Evolutionary conservation across 2,888 invertebrate genomes (phyloP), one percentile per base, ranked within the genome.

Genomic region (Mesoligia furuncula): DNA sequence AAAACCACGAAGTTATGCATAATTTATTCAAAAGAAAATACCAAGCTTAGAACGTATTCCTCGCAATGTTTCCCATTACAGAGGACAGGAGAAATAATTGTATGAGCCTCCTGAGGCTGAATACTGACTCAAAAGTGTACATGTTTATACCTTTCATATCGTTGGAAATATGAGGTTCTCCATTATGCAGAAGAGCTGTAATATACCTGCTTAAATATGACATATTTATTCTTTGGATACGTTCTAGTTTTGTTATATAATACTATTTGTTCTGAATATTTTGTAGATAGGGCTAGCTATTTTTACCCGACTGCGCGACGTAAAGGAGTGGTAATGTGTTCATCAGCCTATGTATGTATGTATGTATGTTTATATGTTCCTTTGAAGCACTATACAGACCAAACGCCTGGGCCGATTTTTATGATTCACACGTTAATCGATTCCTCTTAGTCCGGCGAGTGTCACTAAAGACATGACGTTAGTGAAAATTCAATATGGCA

Each of bases 11-110:
- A 65, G 27, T 64, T 84, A 79, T 83, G 65, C 61, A 86, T 77
- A 71, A 80, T 75, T 77, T 68, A 86, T 86, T 76, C 48, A 15
- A 72, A 65, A 72, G n/a, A 70, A 73, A 86, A 80, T 66, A 61
- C 61, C 24, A n/a, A 65, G 69, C 57, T 81, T 74, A 76, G 61
- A 72, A 36, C 27, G 45, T 73, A 65, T 82, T 69, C n/a, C 13
- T 13, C 62, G 67, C 66, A 75, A 64, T 80, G 65, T 73, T 64
- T 13, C 24, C 65, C 48, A 64, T 72, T 77, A 74, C 64, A 48
- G 64, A 17, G n/a, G 57, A 51, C 61, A 54, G 48, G 54, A 66
- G 66, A 85, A 72, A 73, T 51, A 75, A 76, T 75, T 79, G 54
- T 68, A 65, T n/a, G 45, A 61, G 68, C 11, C 65, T 39, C 68